phyloP scores from a whole-genome alignment of 2,888 invertebrate species.

The Eustalomyia histrio region DNA sequence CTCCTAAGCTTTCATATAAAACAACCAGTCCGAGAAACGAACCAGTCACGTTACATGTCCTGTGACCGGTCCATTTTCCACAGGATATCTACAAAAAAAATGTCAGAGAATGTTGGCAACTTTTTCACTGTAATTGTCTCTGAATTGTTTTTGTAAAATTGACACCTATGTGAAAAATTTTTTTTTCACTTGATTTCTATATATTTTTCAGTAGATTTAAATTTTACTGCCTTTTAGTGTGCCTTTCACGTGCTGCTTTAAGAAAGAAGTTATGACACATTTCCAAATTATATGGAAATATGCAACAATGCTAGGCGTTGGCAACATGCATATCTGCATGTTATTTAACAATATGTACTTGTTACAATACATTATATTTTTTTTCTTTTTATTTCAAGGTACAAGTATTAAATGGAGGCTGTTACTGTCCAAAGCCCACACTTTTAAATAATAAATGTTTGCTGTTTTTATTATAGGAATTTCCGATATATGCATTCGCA shows the following conservation, averaged over 20 bases:
- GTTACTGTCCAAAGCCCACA: background rate
- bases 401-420: background rate
- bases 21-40: no score
- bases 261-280: background rate
- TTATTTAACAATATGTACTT: background rate
- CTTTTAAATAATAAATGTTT: background rate
- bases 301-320: background rate
- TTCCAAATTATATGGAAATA: background rate
- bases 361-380: background rate
- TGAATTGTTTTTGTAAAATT: no score
- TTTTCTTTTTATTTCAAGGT: no score
- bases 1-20: no score
- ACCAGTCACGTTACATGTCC: no score
- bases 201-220: background rate
- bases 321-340: conserved; percentile 1
- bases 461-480: conserved; percentile 7
- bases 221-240: background rate
- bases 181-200: background rate
- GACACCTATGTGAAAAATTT: background rate
- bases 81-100: no score
- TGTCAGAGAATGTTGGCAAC: no score
- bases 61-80: no score
- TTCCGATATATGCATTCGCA: background rate
- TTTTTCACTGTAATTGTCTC: background rate
- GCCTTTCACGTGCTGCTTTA: background rate